Percentiles rank a stretch among this genome's conserved stretches.
Conservation (phyloP, 2,888 invertebrate species). For the Dysmachus trigonus region DNA sequence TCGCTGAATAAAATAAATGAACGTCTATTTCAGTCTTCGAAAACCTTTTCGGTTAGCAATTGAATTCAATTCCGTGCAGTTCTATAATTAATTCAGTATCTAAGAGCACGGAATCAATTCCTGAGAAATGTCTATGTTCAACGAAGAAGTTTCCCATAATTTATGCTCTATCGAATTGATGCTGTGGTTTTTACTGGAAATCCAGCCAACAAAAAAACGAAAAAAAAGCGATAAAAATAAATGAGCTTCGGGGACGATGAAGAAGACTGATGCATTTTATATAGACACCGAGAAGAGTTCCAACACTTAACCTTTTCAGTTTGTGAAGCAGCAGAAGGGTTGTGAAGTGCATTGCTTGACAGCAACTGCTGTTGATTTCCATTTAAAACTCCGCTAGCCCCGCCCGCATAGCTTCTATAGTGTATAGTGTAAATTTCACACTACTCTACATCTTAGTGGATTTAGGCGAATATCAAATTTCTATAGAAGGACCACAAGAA, state of each 20-base stretch:
- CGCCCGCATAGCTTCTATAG: not conserved
- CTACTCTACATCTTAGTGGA: not conserved
- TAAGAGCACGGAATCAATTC: not conserved
- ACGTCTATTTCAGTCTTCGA: not conserved
- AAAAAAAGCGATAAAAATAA: not conserved
- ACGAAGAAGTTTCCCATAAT: not conserved
- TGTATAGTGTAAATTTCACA: not conserved
- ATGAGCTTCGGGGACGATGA: not conserved
- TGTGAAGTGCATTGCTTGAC: not conserved
- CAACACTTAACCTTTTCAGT: not conserved
- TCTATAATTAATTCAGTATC: not conserved
- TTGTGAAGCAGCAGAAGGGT: not conserved
- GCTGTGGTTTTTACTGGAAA: not conserved
- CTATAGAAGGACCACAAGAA: not conserved
- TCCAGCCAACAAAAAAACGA: no score
- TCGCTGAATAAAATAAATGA: not conserved
- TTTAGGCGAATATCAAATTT: not conserved
- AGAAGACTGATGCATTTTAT: not conserved
- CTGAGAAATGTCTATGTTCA: not conserved
- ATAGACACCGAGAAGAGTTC: not conserved
- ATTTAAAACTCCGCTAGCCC: not conserved
- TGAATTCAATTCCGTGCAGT: not conserved
- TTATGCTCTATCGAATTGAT: not conserved
- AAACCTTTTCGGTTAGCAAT: not conserved
- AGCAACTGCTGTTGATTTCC: not conserved